Evolutionary conservation across 2,888 invertebrate genomes (phyloP).

Genomic region (Buathra laborator): DNA sequence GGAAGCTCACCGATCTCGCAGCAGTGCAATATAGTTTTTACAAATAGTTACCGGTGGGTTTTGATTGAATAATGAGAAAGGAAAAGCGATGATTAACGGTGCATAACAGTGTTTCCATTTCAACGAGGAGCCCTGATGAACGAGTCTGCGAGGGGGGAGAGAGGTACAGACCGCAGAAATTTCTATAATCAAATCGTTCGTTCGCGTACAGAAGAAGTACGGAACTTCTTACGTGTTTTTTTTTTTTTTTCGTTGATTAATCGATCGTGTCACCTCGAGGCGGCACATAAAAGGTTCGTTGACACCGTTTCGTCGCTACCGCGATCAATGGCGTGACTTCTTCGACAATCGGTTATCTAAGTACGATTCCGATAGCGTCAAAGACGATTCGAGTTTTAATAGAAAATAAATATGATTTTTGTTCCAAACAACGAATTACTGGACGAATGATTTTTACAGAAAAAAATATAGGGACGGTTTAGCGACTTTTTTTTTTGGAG

Average conservation of each 20-base stretch:
- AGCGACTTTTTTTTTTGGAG: no score
- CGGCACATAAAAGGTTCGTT: conserved; percentile 23
- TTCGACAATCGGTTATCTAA: conserved; percentile 36
- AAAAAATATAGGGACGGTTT: no score
- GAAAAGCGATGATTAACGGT: conserved; percentile 51
- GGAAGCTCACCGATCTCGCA: background rate
- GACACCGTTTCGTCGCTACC: conserved; percentile 37
- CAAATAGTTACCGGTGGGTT: background rate
- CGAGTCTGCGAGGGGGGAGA: background rate
- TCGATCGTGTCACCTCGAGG: conserved; percentile 48
- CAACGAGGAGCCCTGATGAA: conserved; percentile 18
- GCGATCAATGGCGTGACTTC: conserved; percentile 51
- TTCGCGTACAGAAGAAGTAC: conserved; percentile 27
- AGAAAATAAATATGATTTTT: no score
- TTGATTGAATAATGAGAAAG: conserved; percentile 51
- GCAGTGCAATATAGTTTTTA: conserved; percentile 10
- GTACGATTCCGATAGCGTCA: background rate
- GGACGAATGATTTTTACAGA: no score
- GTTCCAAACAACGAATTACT: no score
- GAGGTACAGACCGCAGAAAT: conserved; percentile 37
- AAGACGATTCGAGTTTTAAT: no score
- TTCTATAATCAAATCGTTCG: conserved; percentile 49
- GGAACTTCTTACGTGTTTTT: background rate
- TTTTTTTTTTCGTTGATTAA: conserved; percentile 42
- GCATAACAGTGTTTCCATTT: conserved; percentile 48